Conservation (phyloP, 2,113 vertebrate genomes). For the Lepus timidus region DNA sequence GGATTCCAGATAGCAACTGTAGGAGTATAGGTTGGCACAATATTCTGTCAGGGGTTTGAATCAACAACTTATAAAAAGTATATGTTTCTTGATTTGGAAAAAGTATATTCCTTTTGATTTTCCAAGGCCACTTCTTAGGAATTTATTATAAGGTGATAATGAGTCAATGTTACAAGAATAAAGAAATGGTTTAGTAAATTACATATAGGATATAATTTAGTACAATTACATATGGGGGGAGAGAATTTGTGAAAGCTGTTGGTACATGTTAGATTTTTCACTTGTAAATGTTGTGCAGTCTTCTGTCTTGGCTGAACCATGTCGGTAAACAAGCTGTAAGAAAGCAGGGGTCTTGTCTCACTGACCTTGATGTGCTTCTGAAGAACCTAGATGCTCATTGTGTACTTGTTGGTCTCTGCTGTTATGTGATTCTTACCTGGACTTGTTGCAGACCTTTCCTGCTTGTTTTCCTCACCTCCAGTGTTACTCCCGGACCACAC, state of each 20-base stretch:
- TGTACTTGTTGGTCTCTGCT: neutral
- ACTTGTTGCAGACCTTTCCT: neutral
- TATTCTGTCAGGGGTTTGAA: conserved; percentile 1
- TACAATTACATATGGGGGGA: neutral
- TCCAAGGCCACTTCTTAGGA: neutral
- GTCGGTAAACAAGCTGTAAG: neutral
- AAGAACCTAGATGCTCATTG: neutral
- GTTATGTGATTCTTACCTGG: neutral
- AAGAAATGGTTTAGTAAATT: conserved; percentile 8
- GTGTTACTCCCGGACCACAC: neutral
- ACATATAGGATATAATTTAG: neutral
- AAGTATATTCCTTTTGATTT: conserved; percentile 30
- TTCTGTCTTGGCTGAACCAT: neutral
- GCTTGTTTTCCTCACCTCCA: conserved; percentile 5
- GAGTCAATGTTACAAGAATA: neutral
- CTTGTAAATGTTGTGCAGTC: neutral
- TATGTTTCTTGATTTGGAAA: conserved; percentile 2
- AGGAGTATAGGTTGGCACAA: neutral
- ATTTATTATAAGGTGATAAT: conserved; percentile 28
- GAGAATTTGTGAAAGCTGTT: conserved; percentile 15
- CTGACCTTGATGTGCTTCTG: neutral
- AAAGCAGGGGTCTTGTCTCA: neutral
- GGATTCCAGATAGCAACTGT: neutral
- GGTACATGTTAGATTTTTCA: neutral
- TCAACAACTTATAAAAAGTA: conserved; percentile 14